Base-by-base conservation (phyloP, 92 coral and sea anemone genomes). In the Phenganax marumi region DNA sequence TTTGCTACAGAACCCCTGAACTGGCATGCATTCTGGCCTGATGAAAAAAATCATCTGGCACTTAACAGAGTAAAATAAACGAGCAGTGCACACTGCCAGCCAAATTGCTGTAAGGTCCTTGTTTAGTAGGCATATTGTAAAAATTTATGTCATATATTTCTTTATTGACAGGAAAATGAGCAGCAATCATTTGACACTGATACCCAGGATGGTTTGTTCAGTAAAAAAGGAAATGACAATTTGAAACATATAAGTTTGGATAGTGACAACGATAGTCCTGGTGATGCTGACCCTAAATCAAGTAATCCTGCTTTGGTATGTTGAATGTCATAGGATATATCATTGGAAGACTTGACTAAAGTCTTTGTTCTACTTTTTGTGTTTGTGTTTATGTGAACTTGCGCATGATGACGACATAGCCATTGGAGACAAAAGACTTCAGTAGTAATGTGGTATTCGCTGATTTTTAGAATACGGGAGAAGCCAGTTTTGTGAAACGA, bases 211-310 rank as follows among this genome's bases (percentile, higher is more conserved):
- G 23, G 51, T 60, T 23, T 12, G 14, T 10, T 48, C 8, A 21
- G 11, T 3, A 77, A 77, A 58, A 56, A 53, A 11, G 56, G 19
- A 5, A 19, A 7, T 2, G 82, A 56, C 52, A 3, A 51, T 48
- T 39, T 16, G 23, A 60, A 77, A 77, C 26, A 16, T 9, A 24
- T 56, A 77, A 58, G 22, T 22, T 64, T 64, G 50, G 82, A 77
- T 43, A 77, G 82, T 61, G 82, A 77, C 12, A 77, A 58, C 58
- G 82, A 77, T 17, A 77, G 82, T 22, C n/a, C 26, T 26, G 70
- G 82, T 58, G 82, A 77, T 12, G 39, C 48, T 77, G 82, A 61
- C 46, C 33, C 50, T 10, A 70, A 46, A 13, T 16, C 53, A 7
- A 70, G 39, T 70, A 53, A 50, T 48, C 8, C 76, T 46, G 12